These are phyloP conservation scores for Donacobius atricapilla DNA, from an alignment of 2,113 vertebrate species.

Conservation along the genomic window DNA sequence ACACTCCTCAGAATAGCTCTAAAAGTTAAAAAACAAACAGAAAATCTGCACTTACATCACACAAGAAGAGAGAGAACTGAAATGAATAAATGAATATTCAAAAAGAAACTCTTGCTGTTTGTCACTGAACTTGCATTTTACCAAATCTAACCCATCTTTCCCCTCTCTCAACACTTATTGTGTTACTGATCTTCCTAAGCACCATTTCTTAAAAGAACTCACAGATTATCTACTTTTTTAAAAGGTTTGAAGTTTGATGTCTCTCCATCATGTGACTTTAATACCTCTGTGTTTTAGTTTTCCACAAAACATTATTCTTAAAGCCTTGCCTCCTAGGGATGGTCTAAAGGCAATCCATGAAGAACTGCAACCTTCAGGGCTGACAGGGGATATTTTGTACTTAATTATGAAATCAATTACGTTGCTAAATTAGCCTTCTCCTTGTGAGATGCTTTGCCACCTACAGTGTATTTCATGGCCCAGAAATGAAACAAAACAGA, in stretches of 20 bases:
- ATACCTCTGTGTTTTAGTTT: neutral
- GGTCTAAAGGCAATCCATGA: neutral
- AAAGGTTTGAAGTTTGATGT: neutral
- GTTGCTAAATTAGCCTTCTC: neutral
- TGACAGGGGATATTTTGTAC: neutral
- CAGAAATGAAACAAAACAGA: neutral
- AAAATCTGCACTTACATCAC: neutral
- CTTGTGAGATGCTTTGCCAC: neutral
- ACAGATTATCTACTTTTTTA: neutral
- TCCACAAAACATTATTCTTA: neutral
- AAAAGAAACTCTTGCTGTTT: neutral
- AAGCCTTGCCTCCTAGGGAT: neutral
- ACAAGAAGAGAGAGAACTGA: rapidly evolving
- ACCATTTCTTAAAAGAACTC: neutral
- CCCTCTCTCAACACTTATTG: neutral
- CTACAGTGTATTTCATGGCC: neutral
- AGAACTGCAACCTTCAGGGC: neutral
- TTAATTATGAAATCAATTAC: neutral
- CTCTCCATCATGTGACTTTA: neutral
- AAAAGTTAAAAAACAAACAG: neutral
- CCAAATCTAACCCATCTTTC: neutral
- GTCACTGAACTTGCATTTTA: neutral
- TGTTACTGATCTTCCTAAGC: rapidly evolving
- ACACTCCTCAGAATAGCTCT: neutral
- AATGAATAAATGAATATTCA: neutral